Percentiles rank a stretch among this genome's conserved stretches.
Evolutionary conservation across 2,113 vertebrate species (phyloP).

Genomic region (Agelaius phoeniceus): DNA sequence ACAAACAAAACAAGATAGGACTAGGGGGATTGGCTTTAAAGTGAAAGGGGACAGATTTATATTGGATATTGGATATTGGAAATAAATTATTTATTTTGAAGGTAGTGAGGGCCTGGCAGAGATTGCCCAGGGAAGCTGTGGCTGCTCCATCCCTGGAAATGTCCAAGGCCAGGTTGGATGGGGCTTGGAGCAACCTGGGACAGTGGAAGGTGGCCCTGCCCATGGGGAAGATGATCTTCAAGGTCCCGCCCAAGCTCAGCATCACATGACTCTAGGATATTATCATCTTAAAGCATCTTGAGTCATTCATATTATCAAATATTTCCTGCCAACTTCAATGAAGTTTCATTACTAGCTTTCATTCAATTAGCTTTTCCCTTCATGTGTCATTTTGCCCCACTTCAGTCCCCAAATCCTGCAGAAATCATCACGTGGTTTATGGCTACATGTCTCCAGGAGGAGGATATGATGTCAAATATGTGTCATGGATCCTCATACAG

Average conservation of each 20-base stretch:
- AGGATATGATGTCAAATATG: rapidly evolving
- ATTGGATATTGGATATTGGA: not conserved
- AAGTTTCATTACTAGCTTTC: not conserved
- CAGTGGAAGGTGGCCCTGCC: not conserved
- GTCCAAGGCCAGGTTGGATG: rapidly evolving
- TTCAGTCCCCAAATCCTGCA: not conserved
- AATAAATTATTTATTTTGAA: not conserved
- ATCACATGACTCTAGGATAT: not conserved
- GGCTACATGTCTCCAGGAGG: not conserved
- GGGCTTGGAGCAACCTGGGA: not conserved
- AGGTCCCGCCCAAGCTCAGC: not conserved
- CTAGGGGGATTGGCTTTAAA: not conserved
- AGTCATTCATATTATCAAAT: not conserved
- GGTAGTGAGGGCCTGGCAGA: not conserved
- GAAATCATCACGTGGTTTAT: not conserved
- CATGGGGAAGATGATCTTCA: too few relatives aligned
- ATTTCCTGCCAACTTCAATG: not conserved
- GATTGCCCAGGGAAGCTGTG: not conserved
- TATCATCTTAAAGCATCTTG: not conserved
- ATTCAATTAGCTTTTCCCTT: not conserved
- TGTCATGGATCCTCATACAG: not conserved
- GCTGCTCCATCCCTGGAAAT: not conserved
- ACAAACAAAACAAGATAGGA: not conserved
- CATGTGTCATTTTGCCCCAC: not conserved
- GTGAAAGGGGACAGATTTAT: not conserved